Percentiles rank a stretch among this genome's conserved stretches.
Conservation (phyloP, 2,113 vertebrate species). For the Procavia capensis region DNA sequence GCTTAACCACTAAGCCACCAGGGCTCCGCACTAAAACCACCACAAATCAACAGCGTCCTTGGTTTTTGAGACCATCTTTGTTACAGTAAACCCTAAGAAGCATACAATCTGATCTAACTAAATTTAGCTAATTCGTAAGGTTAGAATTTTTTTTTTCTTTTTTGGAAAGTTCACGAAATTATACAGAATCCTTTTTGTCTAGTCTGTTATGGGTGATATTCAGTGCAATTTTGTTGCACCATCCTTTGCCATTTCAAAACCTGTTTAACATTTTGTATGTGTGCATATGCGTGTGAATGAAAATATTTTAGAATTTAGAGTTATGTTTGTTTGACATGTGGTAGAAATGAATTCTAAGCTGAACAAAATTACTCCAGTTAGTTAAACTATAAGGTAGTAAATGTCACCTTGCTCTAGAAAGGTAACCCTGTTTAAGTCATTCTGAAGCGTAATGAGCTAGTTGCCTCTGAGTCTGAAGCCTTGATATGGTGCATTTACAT, state of each 20-base stretch:
- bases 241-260: background rate
- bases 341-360: background rate
- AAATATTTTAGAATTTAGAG: background rate
- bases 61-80: background rate
- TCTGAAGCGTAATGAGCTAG: conserved; percentile 32
- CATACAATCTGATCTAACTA: background rate
- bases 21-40: background rate
- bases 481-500: conserved; percentile 42
- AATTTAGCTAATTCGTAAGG: background rate
- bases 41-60: background rate
- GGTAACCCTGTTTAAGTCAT: background rate
- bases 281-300: too few species aligned
- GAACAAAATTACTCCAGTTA: conserved; percentile 12
- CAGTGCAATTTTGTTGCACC: background rate
- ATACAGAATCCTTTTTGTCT: background rate
- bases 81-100: background rate
- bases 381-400: conserved; percentile 24
- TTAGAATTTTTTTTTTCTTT: background rate
- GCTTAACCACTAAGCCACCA: background rate
- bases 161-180: background rate
- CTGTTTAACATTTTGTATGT: background rate
- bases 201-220: background rate
- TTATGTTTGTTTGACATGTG: background rate
- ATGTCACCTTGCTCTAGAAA: background rate
- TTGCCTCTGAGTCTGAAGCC: background rate